Evolutionary conservation across 1,140 invertebrate genomes (phyloP).

Genomic region (Melanaphis sacchari): DNA sequence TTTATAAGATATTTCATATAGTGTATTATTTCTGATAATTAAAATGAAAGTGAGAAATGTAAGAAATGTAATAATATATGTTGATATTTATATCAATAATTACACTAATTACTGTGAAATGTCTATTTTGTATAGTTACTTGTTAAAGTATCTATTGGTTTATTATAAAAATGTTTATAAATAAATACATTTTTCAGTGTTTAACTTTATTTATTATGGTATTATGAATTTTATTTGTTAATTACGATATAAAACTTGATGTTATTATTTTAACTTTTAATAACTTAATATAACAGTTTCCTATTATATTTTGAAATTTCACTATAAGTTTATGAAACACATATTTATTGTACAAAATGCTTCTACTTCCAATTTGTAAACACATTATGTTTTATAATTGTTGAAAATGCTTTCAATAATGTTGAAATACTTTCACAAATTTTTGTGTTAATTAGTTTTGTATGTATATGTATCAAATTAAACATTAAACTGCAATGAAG

Average conservation of each 20-base stretch:
- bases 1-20: too few species aligned
- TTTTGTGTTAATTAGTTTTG: not conserved
- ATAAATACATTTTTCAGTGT: not conserved
- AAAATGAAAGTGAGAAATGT: not conserved
- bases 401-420: not conserved
- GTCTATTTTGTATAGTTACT: not conserved
- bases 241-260: not conserved
- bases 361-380: not conserved
- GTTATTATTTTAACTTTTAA: not conserved
- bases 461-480: not conserved
- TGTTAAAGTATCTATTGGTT: not conserved
- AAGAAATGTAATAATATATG: not conserved
- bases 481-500: not conserved
- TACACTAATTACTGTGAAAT: not conserved
- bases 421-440: not conserved
- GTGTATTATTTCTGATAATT: not conserved
- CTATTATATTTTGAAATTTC: not conserved
- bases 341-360: not conserved
- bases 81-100: not conserved
- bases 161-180: not conserved
- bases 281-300: not conserved
- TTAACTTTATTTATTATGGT: not conserved
- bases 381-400: constrained; percentile 11
- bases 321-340: not conserved
- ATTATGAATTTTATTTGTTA: not conserved